phyloP scores from a whole-genome alignment of 2,888 invertebrate genomes.

The Brachyptera risi region DNA sequence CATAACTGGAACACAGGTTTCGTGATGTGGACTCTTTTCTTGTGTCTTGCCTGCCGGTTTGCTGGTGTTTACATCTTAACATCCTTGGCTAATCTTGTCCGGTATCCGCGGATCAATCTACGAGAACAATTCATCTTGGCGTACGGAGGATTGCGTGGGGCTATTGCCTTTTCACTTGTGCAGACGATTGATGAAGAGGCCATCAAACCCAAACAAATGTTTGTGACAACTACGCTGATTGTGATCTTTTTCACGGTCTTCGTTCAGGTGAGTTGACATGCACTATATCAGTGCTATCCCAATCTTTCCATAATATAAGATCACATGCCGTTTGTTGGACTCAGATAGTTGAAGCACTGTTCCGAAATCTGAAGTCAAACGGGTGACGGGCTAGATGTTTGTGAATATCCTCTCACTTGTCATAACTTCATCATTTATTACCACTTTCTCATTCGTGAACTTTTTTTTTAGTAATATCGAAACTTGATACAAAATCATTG shows the following conservation, averaged over 20 bases:
- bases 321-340: too few species aligned
- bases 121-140: conserved; percentile 56
- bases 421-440: too few species aligned
- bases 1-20: conserved; percentile 49
- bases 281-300: too few species aligned
- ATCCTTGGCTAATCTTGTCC: conserved; percentile 46
- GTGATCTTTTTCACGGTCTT: conserved; percentile 59
- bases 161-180: conserved; percentile 56
- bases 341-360: too few species aligned
- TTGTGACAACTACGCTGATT: conserved; percentile 55
- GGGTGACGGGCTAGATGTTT: too few species aligned
- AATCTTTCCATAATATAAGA: too few species aligned
- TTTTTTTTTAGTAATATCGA: too few species aligned
- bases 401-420: too few species aligned
- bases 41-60: conserved; percentile 50
- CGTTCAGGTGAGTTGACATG: conserved; percentile 48
- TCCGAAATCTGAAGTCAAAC: too few species aligned
- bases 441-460: too few species aligned
- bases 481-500: too few species aligned
- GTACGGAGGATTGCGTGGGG: conserved; percentile 55
- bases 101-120: conserved; percentile 44
- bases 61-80: conserved; percentile 47
- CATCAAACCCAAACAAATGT: conserved; percentile 49
- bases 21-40: conserved; percentile 52
- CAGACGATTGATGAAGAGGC: conserved; percentile 46